Conservation (phyloP, 1,140 invertebrate species). For the Marisa cornuarietis region DNA sequence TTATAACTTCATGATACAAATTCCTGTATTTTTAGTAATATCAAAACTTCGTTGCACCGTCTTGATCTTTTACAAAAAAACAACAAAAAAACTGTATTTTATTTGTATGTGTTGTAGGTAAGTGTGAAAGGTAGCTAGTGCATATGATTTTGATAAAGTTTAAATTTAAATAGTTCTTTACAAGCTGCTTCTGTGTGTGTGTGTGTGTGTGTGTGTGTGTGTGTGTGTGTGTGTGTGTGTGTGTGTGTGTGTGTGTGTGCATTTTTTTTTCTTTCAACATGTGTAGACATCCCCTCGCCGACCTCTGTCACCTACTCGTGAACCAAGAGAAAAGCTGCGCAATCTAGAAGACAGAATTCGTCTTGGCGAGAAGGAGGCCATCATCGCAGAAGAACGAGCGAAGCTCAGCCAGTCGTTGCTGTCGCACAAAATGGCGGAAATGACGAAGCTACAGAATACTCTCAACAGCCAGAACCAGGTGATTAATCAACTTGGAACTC, state of each 20-base stretch:
- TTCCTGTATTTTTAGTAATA: no score
- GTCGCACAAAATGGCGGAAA: constrained; percentile 54
- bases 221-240: constrained; percentile 1
- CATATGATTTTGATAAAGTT: neutral
- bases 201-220: constrained; percentile 9
- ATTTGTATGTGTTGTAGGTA: no score
- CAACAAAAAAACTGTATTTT: no score
- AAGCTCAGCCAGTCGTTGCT: constrained; percentile 30
- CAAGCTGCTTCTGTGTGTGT: neutral
- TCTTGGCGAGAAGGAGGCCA: constrained; percentile 39
- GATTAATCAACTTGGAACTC: neutral
- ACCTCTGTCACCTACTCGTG: constrained; percentile 24
- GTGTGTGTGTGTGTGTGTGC: neutral
- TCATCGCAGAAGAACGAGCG: constrained; percentile 42
- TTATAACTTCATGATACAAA: no score
- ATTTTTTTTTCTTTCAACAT: neutral
- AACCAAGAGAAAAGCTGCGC: constrained; percentile 25
- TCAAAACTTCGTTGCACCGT: no score
- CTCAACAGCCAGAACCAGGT: constrained; percentile 59
- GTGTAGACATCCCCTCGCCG: constrained; percentile 17
- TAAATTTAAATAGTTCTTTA: neutral
- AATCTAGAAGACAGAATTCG: constrained; percentile 43
- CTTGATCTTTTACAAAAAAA: no score
- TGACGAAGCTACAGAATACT: constrained; percentile 54
- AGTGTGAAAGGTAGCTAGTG: no score